Evolutionary conservation across 2,888 invertebrate species (phyloP).

Genomic region (Bembecia ichneumoniformis): DNA sequence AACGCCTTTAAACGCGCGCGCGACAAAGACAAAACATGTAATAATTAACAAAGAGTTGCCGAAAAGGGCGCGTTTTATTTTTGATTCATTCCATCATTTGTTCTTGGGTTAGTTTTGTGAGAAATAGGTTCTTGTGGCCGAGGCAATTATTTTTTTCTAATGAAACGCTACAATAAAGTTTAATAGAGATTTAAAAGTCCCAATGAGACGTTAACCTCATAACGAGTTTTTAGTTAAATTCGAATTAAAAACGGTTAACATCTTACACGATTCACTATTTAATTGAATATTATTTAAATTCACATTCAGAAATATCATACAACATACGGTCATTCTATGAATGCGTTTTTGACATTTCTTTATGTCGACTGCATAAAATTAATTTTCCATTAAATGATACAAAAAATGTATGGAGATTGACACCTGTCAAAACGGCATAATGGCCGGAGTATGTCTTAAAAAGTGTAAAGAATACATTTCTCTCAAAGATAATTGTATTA

Average conservation of each 20-base stretch:
- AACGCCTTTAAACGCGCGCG: conserved; percentile 2
- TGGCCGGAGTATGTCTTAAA: too few relatives aligned
- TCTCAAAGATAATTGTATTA: too few relatives aligned
- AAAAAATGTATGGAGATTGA: too few relatives aligned
- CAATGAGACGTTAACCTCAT: neutral
- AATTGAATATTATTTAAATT: too few relatives aligned
- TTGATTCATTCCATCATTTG: conserved; percentile 45
- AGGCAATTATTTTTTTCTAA: conserved; percentile 28
- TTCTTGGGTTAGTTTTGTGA: conserved; percentile 40
- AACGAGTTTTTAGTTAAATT: neutral
- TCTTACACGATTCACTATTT: neutral
- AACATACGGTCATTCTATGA: too few relatives aligned
- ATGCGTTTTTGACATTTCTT: too few relatives aligned
- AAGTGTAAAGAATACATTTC: too few relatives aligned
- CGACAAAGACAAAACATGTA: conserved; percentile 18
- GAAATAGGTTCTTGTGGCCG: conserved; percentile 22
- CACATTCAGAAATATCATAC: too few relatives aligned
- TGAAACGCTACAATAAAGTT: conserved; percentile 18
- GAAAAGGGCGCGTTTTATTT: conserved; percentile 49
- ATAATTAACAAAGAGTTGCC: conserved; percentile 67
- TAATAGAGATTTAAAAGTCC: conserved; percentile 11
- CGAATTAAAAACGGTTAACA: neutral
- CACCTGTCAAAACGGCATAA: too few relatives aligned
- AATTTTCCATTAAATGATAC: too few relatives aligned
- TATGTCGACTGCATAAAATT: too few relatives aligned